Conservation (phyloP, 2,888 invertebrate species). For the Bombyx huttoni region DNA sequence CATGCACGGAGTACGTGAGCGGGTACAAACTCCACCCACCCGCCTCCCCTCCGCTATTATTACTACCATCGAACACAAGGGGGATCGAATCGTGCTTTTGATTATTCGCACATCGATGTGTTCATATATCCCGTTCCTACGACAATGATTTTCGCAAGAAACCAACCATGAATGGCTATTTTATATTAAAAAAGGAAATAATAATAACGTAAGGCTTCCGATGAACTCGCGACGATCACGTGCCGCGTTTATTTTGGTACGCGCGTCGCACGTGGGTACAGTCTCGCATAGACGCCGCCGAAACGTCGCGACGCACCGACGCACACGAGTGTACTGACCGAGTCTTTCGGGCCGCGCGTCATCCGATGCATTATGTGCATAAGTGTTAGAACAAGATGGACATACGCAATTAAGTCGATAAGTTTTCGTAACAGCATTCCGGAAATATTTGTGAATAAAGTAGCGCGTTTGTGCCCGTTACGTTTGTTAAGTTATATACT, state of each 20-base stretch:
- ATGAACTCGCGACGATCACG: slow-evolving; percentile 6
- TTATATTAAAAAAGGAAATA: background rate
- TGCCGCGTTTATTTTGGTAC: slow-evolving; percentile 37
- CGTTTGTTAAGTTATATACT: too few relatives aligned
- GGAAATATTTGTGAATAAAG: background rate
- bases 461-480: background rate
- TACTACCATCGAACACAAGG: slow-evolving; percentile 36
- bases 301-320: slow-evolving; percentile 48
- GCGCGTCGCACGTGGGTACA: slow-evolving; percentile 39
- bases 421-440: background rate
- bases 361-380: slow-evolving; percentile 45
- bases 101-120: slow-evolving; percentile 66
- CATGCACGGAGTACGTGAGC: slow-evolving; percentile 34
- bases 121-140: slow-evolving; percentile 33
- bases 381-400: slow-evolving; percentile 49
- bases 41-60: slow-evolving; percentile 46
- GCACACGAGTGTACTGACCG: slow-evolving; percentile 65
- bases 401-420: slow-evolving; percentile 9
- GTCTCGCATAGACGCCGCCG: slow-evolving; percentile 19
- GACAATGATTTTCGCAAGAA: slow-evolving; percentile 32
- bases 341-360: slow-evolving; percentile 43
- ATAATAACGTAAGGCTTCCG: slow-evolving; percentile 9
- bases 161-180: background rate
- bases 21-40: slow-evolving; percentile 27
- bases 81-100: slow-evolving; percentile 51